Conservation (phyloP, 2,113 vertebrate species). For the Saccopteryx leptura region DNA sequence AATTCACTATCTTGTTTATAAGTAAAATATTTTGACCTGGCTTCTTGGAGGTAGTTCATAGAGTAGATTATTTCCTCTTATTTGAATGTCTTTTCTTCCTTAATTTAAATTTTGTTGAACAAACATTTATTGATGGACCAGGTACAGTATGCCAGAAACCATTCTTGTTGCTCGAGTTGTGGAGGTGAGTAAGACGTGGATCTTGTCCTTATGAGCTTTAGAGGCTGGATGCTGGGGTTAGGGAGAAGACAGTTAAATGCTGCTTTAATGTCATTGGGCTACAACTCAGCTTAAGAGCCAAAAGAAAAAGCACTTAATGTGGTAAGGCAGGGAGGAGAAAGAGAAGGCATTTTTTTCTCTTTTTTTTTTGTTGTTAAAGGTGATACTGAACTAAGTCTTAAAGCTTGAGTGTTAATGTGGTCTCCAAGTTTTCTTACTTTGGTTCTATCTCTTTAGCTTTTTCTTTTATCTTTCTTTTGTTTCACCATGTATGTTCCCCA, state of each 20-base stretch:
- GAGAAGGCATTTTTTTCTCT: neutral
- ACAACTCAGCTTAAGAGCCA: neutral
- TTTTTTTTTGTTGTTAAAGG: neutral
- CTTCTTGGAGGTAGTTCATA: conserved; percentile 32
- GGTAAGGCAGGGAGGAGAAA: neutral
- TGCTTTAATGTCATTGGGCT: neutral
- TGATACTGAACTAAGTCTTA: neutral
- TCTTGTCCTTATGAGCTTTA: neutral
- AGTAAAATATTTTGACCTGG: conserved; percentile 41
- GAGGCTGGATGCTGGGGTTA: neutral
- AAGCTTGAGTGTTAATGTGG: neutral
- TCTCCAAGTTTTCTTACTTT: neutral
- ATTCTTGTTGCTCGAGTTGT: neutral
- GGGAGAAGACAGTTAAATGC: neutral
- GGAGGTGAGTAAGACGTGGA: neutral
- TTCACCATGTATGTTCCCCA: neutral
- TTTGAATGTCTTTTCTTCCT: neutral
- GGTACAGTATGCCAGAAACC: neutral
- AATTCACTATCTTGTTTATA: neutral
- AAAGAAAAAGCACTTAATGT: neutral
- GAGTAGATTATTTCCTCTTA: conserved; percentile 5
- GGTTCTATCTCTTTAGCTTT: neutral
- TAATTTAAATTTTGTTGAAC: conserved; percentile 32
- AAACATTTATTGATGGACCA: neutral
- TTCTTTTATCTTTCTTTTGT: neutral